A percentile compares a stretch with the other conserved stretches of the same genome.
These are phyloP conservation scores for Mastacembelus armatus DNA, from an alignment of 2,797 vertebrate genomes.

Conservation along the genomic window DNA sequence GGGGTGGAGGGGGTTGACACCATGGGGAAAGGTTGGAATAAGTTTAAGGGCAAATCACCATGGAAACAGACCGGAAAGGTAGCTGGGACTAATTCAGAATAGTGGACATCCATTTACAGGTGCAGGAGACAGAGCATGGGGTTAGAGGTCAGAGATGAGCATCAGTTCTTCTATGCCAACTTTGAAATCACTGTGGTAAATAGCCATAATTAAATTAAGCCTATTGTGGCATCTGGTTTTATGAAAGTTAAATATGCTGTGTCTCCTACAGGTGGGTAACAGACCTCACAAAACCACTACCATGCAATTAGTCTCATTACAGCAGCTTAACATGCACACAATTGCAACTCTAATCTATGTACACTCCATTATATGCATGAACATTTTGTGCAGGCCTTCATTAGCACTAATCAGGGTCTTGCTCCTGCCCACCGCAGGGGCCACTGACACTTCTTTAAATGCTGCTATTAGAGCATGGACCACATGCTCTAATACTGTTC, in stretches of 20 bases:
- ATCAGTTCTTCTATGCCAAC: conserved; percentile 2
- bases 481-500: conserved; percentile 18
- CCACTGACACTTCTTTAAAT: conserved; percentile 24
- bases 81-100: conserved; percentile 65
- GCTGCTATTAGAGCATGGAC: too few species aligned
- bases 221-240: neutral
- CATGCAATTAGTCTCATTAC: conserved; percentile 57
- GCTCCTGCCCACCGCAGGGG: conserved; percentile 48
- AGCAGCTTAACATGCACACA: conserved; percentile 18
- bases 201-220: neutral
- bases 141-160: conserved; percentile 43
- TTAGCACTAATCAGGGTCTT: conserved; percentile 69
- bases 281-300: neutral
- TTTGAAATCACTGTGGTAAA: conserved; percentile 16
- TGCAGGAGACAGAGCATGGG: conserved; percentile 32
- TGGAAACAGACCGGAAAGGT: conserved; percentile 70
- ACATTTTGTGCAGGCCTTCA: conserved; percentile 60
- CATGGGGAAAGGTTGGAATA: conserved; percentile 42
- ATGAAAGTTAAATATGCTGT: conserved; percentile 31
- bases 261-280: conserved; percentile 53
- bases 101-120: conserved; percentile 68
- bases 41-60: conserved; percentile 77
- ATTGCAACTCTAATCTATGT: conserved; percentile 30
- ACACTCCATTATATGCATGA: conserved; percentile 19
- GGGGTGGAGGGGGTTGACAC: conserved; percentile 27